phyloP scores from a whole-genome alignment of 1,140 invertebrate species.

The Calliphora vicina region DNA sequence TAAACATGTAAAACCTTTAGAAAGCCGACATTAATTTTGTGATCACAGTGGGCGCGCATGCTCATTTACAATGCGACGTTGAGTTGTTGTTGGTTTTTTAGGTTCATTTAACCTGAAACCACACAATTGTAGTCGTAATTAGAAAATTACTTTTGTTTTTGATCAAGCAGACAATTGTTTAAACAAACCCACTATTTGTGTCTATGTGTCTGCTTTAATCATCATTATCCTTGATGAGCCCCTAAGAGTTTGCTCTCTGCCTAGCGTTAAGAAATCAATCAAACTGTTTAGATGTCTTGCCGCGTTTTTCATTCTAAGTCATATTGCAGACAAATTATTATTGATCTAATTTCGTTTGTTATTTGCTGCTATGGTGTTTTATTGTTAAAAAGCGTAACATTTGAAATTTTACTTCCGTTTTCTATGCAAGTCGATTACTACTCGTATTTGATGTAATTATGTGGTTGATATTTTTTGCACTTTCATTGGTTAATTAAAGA shows the following conservation, averaged over 20 bases:
- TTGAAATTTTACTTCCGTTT: slow-evolving; percentile 22
- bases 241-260: no score
- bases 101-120: neutral
- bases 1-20: slow-evolving; percentile 19
- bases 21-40: neutral
- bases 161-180: no score
- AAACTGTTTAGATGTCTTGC: slow-evolving; percentile 17
- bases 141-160: slow-evolving; percentile 22
- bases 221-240: no score
- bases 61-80: neutral
- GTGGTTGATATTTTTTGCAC: slow-evolving; percentile 24
- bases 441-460: slow-evolving; percentile 8
- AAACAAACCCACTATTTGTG: neutral
- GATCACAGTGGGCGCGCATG: slow-evolving; percentile 17
- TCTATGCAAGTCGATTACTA: neutral
- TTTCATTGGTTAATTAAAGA: slow-evolving; percentile 20
- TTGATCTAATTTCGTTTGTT: slow-evolving; percentile 7
- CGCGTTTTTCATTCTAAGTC: neutral
- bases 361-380: neutral
- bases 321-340: slow-evolving; percentile 10
- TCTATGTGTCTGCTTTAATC: neutral
- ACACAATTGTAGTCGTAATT: slow-evolving; percentile 8
- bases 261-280: slow-evolving; percentile 2
- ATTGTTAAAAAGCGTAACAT: slow-evolving; percentile 23
- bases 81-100: neutral